Percentiles rank a stretch among this genome's conserved stretches.
These are phyloP conservation scores for Pseudorhiza aurosa DNA, from an alignment of 30 jellyfish, hydroid and myxozoan species.

Conservation along the genomic window DNA sequence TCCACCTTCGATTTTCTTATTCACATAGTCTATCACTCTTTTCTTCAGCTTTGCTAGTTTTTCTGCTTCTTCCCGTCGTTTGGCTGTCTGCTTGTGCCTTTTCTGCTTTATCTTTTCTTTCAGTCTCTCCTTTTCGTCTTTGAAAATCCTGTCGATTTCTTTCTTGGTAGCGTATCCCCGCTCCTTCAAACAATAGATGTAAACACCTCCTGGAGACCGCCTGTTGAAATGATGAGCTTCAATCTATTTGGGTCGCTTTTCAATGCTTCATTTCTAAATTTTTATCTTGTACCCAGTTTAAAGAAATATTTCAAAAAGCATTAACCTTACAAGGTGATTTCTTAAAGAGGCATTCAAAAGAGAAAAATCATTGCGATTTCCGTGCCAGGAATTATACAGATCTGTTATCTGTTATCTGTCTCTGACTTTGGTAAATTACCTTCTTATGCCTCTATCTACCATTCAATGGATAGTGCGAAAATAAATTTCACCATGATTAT, in stretches of 20 bases:
- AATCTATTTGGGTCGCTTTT: too few species aligned
- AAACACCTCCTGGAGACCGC: conserved; percentile 94
- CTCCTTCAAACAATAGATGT: conserved; percentile 71
- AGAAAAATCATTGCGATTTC: too few species aligned
- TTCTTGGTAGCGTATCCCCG: conserved; percentile 80
- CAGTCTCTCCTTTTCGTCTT: conserved; percentile 74
- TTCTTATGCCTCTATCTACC: too few species aligned
- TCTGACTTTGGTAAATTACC: too few species aligned
- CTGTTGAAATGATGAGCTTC: conserved; percentile 10
- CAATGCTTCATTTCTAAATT: background rate
- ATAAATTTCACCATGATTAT: too few species aligned
- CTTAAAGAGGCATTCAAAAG: too few species aligned
- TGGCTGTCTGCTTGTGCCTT: conserved; percentile 38
- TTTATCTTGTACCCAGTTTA: background rate
- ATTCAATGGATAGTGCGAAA: too few species aligned
- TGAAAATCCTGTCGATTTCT: conserved; percentile 72
- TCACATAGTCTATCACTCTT: conserved; percentile 21
- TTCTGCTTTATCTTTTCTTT: conserved; percentile 35
- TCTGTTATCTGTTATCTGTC: too few species aligned
- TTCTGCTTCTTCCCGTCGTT: conserved; percentile 38
- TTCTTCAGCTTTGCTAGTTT: conserved; percentile 13
- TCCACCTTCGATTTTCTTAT: background rate
- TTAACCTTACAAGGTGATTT: background rate
- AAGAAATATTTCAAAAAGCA: background rate
- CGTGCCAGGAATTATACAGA: too few species aligned